Base-by-base conservation (phyloP, 2,888 invertebrate species). In the Drosophila diplacantha region DNA sequence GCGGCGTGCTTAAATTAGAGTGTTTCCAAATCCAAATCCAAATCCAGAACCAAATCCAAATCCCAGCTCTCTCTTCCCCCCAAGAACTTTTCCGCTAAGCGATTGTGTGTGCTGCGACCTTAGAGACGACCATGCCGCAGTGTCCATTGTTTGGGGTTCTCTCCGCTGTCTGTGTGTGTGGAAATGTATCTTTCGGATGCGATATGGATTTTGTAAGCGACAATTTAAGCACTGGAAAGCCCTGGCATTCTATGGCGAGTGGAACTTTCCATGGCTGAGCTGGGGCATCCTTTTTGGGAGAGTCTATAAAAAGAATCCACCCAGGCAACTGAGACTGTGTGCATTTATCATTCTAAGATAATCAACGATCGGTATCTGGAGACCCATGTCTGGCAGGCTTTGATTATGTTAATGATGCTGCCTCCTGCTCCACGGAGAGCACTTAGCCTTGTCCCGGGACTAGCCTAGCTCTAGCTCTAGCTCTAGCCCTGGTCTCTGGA, bases 331-430 rank as follows among this genome's bases (percentile, higher is more conserved):
- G 39, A 29, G 16, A 14, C 64, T 18, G n/a, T 24, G 29, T 32
- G 52, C 66, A 69, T 67, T 67, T 67, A 67, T 67, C 69, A 67
- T 67, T 60, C 66, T 68, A 69, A 69, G 66, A 64, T 55, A 55
- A 64, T 64, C 57, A 50, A 57, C 50, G 57, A 65, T 65, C 46
- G 58, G 59, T 24, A 58, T 29, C 52, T 31, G 16, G 32, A 12
- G 38, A 22, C 14, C 54, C 43, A 52, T 47, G 35, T 32, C 41
- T 59, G 51, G 51, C 26, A 26, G 38, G 46, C 69, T 68, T 69
- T 69, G 68, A 69, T 69, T 69, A 69, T 69, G 68, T 56, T 69
- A 69, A 69, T 69, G 63, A 49, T 62, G 70, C 47, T 56, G 24
- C 41, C n/a, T 2, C 20, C n/a, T 18, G 39, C 22, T 49, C 29